Evolutionary conservation across 2,113 vertebrate genomes (phyloP).

Genomic region (Stigmatopora nigra): DNA sequence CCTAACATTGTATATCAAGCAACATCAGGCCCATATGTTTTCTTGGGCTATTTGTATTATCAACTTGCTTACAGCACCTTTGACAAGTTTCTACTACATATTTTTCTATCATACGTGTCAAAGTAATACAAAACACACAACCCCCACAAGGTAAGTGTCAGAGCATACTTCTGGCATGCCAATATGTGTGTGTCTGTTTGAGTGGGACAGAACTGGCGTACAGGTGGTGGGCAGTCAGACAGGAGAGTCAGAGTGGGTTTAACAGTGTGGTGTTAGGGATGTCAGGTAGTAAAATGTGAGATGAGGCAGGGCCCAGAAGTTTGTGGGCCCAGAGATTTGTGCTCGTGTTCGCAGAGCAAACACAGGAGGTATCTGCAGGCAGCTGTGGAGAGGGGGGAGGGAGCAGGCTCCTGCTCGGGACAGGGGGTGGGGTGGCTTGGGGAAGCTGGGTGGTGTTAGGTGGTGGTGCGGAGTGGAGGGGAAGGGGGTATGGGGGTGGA

Average conservation of each 20-base stretch:
- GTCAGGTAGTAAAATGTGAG: constrained; percentile 68
- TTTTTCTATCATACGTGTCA: not conserved
- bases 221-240: constrained; percentile 19
- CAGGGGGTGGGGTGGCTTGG: constrained; percentile 42
- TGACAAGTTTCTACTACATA: not conserved
- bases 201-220: constrained; percentile 11
- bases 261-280: constrained; percentile 63
- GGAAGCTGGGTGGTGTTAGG: constrained; percentile 45
- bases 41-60: not conserved
- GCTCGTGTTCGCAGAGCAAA: constrained; percentile 55
- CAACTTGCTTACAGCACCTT: not conserved
- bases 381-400: constrained; percentile 51
- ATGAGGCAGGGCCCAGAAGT: constrained; percentile 57
- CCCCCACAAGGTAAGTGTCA: not conserved
- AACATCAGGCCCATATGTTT: not conserved
- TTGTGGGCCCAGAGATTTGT: constrained; percentile 56
- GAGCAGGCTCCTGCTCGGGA: constrained; percentile 32
- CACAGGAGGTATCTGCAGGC: constrained; percentile 71
- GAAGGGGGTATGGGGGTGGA: constrained; percentile 34
- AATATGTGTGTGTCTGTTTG: constrained; percentile 37
- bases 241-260: constrained; percentile 43
- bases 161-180: constrained; percentile 42
- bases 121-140: not conserved
- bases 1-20: not conserved
- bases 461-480: constrained; percentile 34